phyloP scores from a whole-genome alignment of 2,888 invertebrate genomes.

The Branchipolynoe longqiensis region DNA sequence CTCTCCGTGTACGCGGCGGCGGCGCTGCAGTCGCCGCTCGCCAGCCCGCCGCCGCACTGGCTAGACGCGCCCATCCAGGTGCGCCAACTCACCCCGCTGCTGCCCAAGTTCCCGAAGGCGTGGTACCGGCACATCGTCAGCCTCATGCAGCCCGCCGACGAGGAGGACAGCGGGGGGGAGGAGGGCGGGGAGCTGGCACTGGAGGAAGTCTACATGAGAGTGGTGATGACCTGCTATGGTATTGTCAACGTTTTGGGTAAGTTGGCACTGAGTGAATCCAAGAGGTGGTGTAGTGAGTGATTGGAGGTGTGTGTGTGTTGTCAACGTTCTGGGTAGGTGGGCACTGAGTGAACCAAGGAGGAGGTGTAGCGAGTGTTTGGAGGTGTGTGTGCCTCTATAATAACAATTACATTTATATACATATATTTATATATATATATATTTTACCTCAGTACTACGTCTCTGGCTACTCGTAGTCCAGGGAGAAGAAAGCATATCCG shows the following conservation, averaged over 20 bases:
- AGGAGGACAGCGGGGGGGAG: slow-evolving; percentile 72
- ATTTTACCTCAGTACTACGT: no score
- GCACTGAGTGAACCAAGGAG: no score
- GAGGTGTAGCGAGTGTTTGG: no score
- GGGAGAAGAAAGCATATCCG: no score
- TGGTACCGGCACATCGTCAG: slow-evolving; percentile 77
- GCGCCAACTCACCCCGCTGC: slow-evolving; percentile 72
- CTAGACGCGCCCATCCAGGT: slow-evolving; percentile 76
- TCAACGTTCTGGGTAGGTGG: no score
- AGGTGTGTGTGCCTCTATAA: no score
- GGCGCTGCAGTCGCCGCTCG: slow-evolving; percentile 74
- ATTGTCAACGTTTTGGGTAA: slow-evolving; percentile 68
- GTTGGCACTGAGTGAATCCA: no score
- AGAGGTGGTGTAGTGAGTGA: no score
- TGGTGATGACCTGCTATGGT: slow-evolving; percentile 79
- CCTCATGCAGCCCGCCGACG: slow-evolving; percentile 70
- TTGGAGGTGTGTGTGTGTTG: no score
- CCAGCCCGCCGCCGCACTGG: slow-evolving; percentile 77
- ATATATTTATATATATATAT: no score
- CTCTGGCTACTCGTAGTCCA: no score
- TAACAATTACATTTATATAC: no score
- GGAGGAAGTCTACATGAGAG: slow-evolving; percentile 75
- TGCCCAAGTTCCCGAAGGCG: slow-evolving; percentile 74
- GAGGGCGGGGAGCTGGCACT: slow-evolving; percentile 74
- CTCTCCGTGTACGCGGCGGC: slow-evolving; percentile 68